Base-by-base conservation (phyloP, 2,797 vertebrate species). In the Arctocebus calabarensis region DNA sequence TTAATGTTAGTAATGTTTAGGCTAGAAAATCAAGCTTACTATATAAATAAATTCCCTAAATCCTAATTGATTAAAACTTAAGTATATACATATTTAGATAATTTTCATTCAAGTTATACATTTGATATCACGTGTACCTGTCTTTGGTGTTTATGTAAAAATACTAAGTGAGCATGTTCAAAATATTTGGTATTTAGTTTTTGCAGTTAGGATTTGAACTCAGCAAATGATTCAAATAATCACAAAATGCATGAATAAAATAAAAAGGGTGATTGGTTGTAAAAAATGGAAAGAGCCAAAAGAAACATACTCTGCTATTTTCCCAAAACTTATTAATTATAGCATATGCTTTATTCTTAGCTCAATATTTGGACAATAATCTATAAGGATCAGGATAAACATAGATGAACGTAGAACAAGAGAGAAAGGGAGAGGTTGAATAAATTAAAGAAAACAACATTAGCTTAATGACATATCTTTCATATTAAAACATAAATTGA, bases 1-100 rank as follows among this genome's bases (percentile, higher is more conserved):
- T 97, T 96, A 94, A 82, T 88, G 84, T 96, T 97, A 71, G 37
- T 71, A 94, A 94, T 84, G 91, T 94, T 88, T 62, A 75, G 43
- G 79, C 22, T 95, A 91, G 45, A 74, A 91, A 96, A 64, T 77
- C 64, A 95, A 93, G 66, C 23, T 7, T 73, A 91, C 10, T 91
- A 20, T 9, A 77, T 40, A 27, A 59, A 81, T 27, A 77, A 92
- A 88, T 77, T 73, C 2, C 7, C 25, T 87, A 55, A 90, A 71
- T 82, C 34, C 22, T 62, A 79, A 55, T 16, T 66, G 19, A 83
- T 52, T 66, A 92, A 78, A 95, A 82, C 19, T 70, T 13, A 93
- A 1, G 48, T 34, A 75, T 74, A 64, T 66, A 89, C 73, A 52
- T 81, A 91, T 55, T 75, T 96, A 81, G 17, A 37, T 84, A 17